These are phyloP conservation scores for Pygmarrhopalites habei DNA, from an alignment of 1,140 invertebrate species.

Conservation along the genomic window DNA sequence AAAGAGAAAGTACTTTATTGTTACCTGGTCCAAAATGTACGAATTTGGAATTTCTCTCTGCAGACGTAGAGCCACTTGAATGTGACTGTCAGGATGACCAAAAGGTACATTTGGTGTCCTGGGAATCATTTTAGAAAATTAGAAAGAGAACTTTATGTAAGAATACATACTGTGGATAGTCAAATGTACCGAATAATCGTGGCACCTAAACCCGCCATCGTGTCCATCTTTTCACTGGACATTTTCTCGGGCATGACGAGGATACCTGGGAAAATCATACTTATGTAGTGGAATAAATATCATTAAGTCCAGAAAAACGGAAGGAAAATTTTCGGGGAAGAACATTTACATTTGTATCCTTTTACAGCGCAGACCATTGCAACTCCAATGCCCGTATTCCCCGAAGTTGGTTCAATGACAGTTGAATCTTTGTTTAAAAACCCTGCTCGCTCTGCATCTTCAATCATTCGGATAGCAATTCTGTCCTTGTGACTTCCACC, in stretches of 20 bases:
- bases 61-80: constrained; percentile 34
- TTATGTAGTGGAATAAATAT: background rate
- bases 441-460: constrained; percentile 44
- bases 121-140: too few species aligned
- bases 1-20: too few species aligned
- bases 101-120: constrained; percentile 29
- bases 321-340: background rate
- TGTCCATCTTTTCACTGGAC: constrained; percentile 41
- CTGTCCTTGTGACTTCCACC: constrained; percentile 42
- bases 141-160: too few species aligned
- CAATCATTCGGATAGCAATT: constrained; percentile 41
- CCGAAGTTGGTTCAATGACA: constrained; percentile 45
- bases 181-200: constrained; percentile 41
- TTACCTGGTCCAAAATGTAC: constrained; percentile 40
- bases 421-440: constrained; percentile 43
- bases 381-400: constrained; percentile 46
- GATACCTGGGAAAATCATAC: background rate
- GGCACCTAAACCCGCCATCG: constrained; percentile 41
- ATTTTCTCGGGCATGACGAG: constrained; percentile 46
- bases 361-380: constrained; percentile 43
- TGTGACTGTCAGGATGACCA: constrained; percentile 25
- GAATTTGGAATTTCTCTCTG: constrained; percentile 40
- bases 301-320: background rate
- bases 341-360: constrained; percentile 41
- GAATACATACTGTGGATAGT: too few species aligned